These are phyloP conservation scores for Dynastes grantii DNA, from an alignment of 2,888 invertebrate genomes.

Conservation along the genomic window DNA sequence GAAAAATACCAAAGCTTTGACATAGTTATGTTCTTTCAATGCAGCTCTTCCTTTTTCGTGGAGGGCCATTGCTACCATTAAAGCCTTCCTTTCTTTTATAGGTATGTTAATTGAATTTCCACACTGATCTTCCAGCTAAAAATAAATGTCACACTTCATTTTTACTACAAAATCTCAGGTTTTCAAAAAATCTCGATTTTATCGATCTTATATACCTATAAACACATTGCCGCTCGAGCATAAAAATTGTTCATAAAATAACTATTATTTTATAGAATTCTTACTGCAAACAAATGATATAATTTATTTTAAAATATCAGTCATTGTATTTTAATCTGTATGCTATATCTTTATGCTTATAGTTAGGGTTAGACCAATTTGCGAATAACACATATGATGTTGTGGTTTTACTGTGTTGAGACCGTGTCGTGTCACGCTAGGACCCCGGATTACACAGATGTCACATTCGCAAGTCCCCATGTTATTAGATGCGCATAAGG, in stretches of 20 bases:
- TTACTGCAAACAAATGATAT: background rate
- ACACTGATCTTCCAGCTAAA: slow-evolving; percentile 83
- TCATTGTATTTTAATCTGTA: background rate
- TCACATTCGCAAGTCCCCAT: too few relatives aligned
- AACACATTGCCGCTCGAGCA: background rate
- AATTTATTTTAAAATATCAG: background rate
- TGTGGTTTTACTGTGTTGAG: too few relatives aligned
- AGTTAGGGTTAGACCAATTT: too few relatives aligned
- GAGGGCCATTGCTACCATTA: slow-evolving; percentile 84
- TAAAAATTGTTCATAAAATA: background rate
- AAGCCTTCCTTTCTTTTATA: slow-evolving; percentile 77
- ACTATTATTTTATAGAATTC: background rate
- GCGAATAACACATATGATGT: too few relatives aligned
- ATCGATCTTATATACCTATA: background rate
- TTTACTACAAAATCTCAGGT: background rate
- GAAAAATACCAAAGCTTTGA: slow-evolving; percentile 81
- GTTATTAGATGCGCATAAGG: too few relatives aligned
- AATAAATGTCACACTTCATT: slow-evolving; percentile 3
- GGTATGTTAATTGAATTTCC: slow-evolving; percentile 84
- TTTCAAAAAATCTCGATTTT: background rate
- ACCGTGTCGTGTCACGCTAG: too few relatives aligned
- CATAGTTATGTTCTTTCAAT: slow-evolving; percentile 77
- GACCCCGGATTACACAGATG: too few relatives aligned
- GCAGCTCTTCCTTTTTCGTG: slow-evolving; percentile 86
- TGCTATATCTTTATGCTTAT: too few relatives aligned